phyloP scores from a whole-genome alignment of 2,888 invertebrate species.

The Chrysomela aeneicollis region DNA sequence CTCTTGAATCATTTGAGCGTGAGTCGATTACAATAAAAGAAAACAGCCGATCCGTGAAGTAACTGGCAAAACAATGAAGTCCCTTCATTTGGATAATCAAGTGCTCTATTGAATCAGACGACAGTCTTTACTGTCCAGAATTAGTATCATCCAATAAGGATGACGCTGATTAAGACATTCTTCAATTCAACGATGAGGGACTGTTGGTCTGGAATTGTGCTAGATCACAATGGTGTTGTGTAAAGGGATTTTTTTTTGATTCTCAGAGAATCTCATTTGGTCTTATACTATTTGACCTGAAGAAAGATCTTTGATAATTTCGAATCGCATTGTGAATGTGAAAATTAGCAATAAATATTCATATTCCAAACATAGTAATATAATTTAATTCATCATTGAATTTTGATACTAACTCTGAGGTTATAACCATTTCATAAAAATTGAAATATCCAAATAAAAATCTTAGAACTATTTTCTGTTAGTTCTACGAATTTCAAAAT shows the following conservation, averaged over 20 bases:
- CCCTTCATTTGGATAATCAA: neutral
- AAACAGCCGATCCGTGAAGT: constrained; percentile 3
- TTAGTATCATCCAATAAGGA: neutral
- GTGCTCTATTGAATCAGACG: neutral
- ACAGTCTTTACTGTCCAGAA: neutral
- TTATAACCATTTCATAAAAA: too few relatives aligned
- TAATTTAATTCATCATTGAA: too few relatives aligned
- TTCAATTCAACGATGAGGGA: neutral
- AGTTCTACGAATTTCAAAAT: too few relatives aligned
- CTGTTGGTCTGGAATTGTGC: neutral
- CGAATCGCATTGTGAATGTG: too few relatives aligned
- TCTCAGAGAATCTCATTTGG: too few relatives aligned
- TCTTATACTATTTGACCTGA: too few relatives aligned
- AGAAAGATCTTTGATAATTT: too few relatives aligned
- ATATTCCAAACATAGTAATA: too few relatives aligned
- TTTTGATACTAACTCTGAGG: too few relatives aligned
- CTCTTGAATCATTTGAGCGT: neutral
- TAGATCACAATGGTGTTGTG: neutral
- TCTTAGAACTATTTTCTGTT: too few relatives aligned
- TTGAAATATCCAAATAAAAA: too few relatives aligned
- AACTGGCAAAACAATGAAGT: neutral
- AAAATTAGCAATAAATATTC: too few relatives aligned
- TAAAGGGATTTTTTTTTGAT: neutral
- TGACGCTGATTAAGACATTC: neutral
- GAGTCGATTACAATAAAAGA: constrained; percentile 2